phyloP scores from a whole-genome alignment of 2,797 vertebrate species.

The Discoglossus pictus region DNA sequence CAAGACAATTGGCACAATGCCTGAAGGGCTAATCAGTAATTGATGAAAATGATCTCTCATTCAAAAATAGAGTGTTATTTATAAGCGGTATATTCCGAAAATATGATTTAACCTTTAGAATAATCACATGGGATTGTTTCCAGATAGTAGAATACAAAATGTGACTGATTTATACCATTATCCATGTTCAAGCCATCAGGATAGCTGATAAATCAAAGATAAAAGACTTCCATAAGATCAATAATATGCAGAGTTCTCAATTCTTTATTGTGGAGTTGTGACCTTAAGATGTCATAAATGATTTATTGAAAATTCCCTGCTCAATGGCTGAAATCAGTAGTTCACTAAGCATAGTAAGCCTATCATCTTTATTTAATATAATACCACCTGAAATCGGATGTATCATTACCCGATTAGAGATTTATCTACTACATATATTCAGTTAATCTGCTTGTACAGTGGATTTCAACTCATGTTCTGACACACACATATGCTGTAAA shows the following conservation, averaged over 20 bases:
- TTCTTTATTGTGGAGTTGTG: slow-evolving; percentile 37
- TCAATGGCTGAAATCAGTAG: slow-evolving; percentile 34
- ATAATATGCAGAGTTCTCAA: slow-evolving; percentile 14
- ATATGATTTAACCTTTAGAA: too few relatives aligned
- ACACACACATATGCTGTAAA: too few relatives aligned
- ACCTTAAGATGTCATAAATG: slow-evolving; percentile 31
- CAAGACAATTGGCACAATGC: too few relatives aligned
- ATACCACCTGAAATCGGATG: slow-evolving; percentile 20
- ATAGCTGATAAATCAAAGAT: slow-evolving; percentile 37
- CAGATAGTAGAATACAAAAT: neutral
- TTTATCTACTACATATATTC: neutral
- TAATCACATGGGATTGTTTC: neutral
- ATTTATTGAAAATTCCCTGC: neutral
- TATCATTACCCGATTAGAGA: slow-evolving; percentile 2
- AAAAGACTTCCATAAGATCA: slow-evolving; percentile 28
- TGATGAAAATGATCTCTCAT: too few relatives aligned
- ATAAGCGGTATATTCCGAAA: too few relatives aligned
- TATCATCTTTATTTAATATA: neutral
- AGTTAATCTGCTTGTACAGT: neutral
- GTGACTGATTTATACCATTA: slow-evolving; percentile 1
- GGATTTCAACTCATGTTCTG: neutral
- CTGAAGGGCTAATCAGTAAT: too few relatives aligned
- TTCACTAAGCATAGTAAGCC: slow-evolving; percentile 1
- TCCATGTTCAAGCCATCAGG: slow-evolving; percentile 15
- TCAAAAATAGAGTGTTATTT: too few relatives aligned